Conservation (phyloP, 2,888 invertebrate genomes). For the Sepioteuthis lessoniana region DNA sequence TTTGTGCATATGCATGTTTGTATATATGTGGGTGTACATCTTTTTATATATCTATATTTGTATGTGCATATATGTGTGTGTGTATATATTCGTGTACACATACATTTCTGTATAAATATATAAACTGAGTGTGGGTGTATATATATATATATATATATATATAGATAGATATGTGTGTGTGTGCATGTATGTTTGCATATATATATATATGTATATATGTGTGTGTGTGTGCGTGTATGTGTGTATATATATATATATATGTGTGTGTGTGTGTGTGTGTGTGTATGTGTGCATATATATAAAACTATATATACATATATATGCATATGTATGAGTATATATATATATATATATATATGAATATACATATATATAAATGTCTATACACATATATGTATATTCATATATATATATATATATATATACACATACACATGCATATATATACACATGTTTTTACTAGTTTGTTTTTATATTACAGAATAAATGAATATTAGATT, state of each 20-base stretch:
- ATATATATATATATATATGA: neutral
- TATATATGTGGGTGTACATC: neutral
- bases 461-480: too few species aligned
- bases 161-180: neutral
- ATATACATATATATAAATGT: neutral
- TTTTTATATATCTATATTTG: too few species aligned
- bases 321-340: neutral
- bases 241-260: neutral
- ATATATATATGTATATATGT: neutral
- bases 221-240: neutral
- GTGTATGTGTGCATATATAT: neutral
- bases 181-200: neutral
- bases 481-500: too few species aligned
- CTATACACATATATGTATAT: neutral
- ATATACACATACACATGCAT: neutral
- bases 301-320: neutral
- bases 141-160: neutral
- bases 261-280: neutral
- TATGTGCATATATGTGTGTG: neutral
- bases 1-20: neutral
- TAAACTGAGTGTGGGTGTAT: neutral
- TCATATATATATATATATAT: neutral
- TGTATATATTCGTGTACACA: neutral
- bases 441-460: neutral
- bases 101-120: neutral